phyloP scores from a whole-genome alignment of 2,113 vertebrate species.

The Paralichthys olivaceus region DNA sequence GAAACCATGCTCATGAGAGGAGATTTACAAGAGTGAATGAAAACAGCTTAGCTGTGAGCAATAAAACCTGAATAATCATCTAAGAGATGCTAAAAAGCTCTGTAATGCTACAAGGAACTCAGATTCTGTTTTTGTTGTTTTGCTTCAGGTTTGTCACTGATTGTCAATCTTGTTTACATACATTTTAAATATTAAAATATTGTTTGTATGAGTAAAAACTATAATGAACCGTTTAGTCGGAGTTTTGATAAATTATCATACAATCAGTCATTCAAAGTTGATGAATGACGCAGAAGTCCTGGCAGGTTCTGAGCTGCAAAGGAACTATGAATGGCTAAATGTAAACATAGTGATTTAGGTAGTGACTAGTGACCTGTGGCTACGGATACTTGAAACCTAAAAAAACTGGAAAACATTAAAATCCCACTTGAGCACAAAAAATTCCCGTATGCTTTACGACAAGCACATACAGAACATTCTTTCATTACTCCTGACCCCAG shows the following conservation, averaged over 20 bases:
- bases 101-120: neutral
- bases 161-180: neutral
- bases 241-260: neutral
- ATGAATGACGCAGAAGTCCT: neutral
- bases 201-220: neutral
- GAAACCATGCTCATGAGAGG: neutral
- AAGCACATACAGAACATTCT: constrained; percentile 7
- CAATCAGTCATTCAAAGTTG: neutral
- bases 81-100: neutral
- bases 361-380: neutral
- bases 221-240: neutral
- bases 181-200: neutral
- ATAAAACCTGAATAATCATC: neutral
- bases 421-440: neutral
- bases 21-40: neutral
- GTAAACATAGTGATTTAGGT: constrained; percentile 2
- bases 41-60: neutral
- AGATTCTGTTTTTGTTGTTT: too few species aligned
- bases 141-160: neutral
- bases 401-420: constrained; percentile 27
- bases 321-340: neutral
- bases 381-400: constrained; percentile 3
- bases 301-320: neutral
- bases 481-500: constrained; percentile 18
- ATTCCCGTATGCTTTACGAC: neutral